A percentile compares a stretch with the other conserved stretches of the same genome.
Conservation (phyloP, 1,140 invertebrate species). For the Holcopasites calliopsidis region DNA sequence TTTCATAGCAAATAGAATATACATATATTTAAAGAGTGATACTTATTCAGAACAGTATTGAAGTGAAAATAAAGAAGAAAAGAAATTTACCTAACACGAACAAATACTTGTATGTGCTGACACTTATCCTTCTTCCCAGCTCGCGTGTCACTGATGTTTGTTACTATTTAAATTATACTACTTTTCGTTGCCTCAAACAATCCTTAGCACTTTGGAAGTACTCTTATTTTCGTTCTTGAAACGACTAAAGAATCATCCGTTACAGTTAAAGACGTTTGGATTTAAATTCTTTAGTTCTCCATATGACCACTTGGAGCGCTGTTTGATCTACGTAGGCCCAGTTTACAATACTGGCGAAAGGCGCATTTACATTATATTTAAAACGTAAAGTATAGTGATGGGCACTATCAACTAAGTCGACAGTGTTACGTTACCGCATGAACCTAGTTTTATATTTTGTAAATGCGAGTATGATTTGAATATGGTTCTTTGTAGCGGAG, state of each 20-base stretch:
- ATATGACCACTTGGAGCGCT: neutral
- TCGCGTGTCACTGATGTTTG: neutral
- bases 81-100: neutral
- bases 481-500: no score
- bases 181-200: neutral
- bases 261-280: neutral
- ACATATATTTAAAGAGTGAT: neutral
- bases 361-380: no score
- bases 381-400: no score
- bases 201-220: no score
- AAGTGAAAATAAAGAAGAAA: neutral
- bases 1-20: neutral
- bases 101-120: conserved; percentile 6
- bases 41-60: neutral
- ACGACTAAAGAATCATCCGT: neutral
- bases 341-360: no score
- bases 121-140: neutral
- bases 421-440: no score
- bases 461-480: no score
- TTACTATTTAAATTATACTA: neutral
- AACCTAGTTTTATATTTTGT: no score
- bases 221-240: neutral
- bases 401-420: no score
- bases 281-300: neutral
- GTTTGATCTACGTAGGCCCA: neutral